phyloP scores from a whole-genome alignment of 2,113 vertebrate genomes.

The Murina feae region DNA sequence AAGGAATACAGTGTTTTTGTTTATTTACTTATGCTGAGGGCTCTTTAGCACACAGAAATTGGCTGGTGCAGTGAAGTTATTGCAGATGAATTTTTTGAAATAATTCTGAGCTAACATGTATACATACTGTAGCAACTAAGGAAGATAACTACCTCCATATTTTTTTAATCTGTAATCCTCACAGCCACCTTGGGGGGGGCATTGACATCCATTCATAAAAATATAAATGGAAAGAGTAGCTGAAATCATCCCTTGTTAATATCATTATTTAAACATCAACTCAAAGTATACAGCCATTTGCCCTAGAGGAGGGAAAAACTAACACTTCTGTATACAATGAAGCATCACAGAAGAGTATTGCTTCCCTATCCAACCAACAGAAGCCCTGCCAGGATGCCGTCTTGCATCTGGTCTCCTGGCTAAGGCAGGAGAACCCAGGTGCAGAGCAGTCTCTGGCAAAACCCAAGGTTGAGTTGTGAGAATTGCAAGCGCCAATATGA shows the following conservation, averaged over 20 bases:
- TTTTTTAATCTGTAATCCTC: background rate
- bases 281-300: background rate
- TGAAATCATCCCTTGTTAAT: background rate
- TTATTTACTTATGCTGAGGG: background rate
- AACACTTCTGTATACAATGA: background rate
- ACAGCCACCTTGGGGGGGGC: background rate
- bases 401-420: slow-evolving; percentile 1
- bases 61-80: background rate
- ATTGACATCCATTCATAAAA: background rate
- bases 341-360: background rate
- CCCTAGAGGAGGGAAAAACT: background rate
- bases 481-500: background rate
- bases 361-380: too few species aligned
- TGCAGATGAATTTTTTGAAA: background rate
- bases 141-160: background rate
- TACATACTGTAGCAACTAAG: background rate
- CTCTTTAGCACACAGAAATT: background rate
- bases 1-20: background rate
- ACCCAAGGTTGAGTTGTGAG: background rate
- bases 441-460: background rate
- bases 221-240: background rate
- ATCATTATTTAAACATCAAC: background rate
- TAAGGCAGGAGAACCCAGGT: background rate
- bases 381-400: background rate
- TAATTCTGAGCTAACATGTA: background rate